Base-by-base conservation (phyloP, 2,113 vertebrate genomes). In the Danionella cerebrum region DNA sequence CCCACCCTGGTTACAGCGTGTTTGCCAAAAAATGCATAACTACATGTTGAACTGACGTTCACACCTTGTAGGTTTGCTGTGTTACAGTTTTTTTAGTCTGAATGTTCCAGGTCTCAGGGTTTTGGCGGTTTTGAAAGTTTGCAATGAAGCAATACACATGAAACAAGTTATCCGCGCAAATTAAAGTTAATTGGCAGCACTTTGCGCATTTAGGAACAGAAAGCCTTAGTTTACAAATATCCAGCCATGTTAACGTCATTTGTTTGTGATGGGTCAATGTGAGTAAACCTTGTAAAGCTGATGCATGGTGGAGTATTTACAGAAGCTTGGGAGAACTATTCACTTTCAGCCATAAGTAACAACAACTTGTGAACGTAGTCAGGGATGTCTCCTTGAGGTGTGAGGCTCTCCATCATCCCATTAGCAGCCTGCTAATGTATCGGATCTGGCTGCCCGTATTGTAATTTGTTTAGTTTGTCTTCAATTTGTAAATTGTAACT, bases 311-410 rank as follows among this genome's bases (percentile, higher is more conserved):
- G 35, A 35, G 67, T 74, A 79, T 70, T 72, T 62, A 53, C 51
- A 73, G 36, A 75, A 53, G 75, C 41, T 67, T n/a, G 54, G 48
- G 48, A 72, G 63, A 59, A 41, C 35, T 70, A 47, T 72, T 42
- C 12, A 52, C 11, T 63, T 33, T 25, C 65, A 63, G 44, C 73
- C 64, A 74, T 68, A 73, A 62, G 71, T 82, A 75, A 76, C 77
- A 80, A 68, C 62, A 62, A 82, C 48, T 74, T 82, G 80, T 74
- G 79, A 42, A 78, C 67, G 65, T 58, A 73, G 66, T 73, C 62
- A 29, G 8, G 41, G n/a, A 52, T 72, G 72, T 82, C 72, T 74
- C 39, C 12, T 72, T 50, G 10, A 27, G 22, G 60, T 54, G 50
- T 68, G 16, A 72, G 18, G 11, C 22, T 31, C 71, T 58, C 42